phyloP scores from a whole-genome alignment of 2,888 invertebrate species.

The Heliconius charithonia region DNA sequence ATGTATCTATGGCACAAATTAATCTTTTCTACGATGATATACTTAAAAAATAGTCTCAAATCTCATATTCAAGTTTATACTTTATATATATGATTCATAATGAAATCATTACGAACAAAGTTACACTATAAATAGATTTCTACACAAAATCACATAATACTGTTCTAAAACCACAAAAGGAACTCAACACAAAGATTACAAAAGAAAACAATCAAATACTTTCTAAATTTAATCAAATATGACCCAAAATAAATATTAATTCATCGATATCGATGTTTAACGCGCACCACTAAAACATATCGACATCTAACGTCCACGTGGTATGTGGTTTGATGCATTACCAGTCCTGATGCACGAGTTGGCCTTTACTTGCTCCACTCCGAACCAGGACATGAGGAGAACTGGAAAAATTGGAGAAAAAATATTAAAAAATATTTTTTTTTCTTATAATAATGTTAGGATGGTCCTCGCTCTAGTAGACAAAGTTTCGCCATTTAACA shows the following conservation, averaged over 20 bases:
- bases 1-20: background rate
- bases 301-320: constrained; percentile 53
- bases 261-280: constrained; percentile 51
- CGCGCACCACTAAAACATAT: constrained; percentile 57
- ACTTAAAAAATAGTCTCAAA: too few species aligned
- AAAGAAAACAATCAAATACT: background rate
- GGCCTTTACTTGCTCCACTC: constrained; percentile 78
- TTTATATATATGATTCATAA: background rate
- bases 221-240: background rate
- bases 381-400: constrained; percentile 83
- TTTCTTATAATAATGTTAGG: too few species aligned
- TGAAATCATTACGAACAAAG: background rate
- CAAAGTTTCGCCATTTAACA: too few species aligned
- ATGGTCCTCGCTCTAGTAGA: too few species aligned
- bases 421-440: background rate
- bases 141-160: background rate
- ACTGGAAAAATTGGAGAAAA: constrained; percentile 65
- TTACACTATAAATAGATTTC: background rate
- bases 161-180: background rate
- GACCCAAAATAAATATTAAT: background rate
- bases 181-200: background rate
- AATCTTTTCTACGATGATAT: background rate
- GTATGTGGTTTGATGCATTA: constrained; percentile 60
- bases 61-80: background rate
- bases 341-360: constrained; percentile 82